phyloP scores from a whole-genome alignment of 2,113 vertebrate genomes.

The Rallus limicola region DNA sequence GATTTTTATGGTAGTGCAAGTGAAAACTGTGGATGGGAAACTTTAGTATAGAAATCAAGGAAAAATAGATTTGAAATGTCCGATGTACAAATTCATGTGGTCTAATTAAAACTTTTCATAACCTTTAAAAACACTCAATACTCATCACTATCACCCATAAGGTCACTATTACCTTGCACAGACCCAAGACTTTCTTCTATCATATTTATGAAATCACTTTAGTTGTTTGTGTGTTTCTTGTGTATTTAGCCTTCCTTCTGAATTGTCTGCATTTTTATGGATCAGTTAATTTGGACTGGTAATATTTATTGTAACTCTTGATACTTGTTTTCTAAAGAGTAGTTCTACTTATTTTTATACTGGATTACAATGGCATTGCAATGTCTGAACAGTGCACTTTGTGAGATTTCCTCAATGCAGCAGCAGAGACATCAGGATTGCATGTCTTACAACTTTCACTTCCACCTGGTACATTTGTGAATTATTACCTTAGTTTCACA shows the following conservation, averaged over 20 bases:
- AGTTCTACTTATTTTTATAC: not conserved
- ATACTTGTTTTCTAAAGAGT: not conserved
- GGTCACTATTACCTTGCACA: not conserved
- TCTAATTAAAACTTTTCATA: not conserved
- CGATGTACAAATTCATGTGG: not conserved
- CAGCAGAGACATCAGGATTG: not conserved
- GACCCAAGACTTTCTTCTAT: not conserved
- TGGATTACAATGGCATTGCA: not conserved
- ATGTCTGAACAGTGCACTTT: not conserved
- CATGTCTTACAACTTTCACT: not conserved
- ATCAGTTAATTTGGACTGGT: not conserved
- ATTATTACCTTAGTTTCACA: constrained; percentile 39
- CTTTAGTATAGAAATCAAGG: not conserved
- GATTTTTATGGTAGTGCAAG: not conserved
- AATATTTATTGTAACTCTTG: not conserved
- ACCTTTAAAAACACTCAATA: not conserved
- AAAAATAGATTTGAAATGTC: not conserved
- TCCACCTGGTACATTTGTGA: constrained; percentile 10
- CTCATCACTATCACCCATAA: not conserved
- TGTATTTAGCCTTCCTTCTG: not conserved
- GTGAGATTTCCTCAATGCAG: not conserved
- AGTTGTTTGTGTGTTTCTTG: not conserved
- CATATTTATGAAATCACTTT: not conserved
- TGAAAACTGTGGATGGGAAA: not conserved
- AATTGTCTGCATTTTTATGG: not conserved